Evolutionary conservation across 2,113 vertebrate genomes (phyloP), one percentile per base, ranked within the genome.

Genomic region (Anser cygnoides): DNA sequence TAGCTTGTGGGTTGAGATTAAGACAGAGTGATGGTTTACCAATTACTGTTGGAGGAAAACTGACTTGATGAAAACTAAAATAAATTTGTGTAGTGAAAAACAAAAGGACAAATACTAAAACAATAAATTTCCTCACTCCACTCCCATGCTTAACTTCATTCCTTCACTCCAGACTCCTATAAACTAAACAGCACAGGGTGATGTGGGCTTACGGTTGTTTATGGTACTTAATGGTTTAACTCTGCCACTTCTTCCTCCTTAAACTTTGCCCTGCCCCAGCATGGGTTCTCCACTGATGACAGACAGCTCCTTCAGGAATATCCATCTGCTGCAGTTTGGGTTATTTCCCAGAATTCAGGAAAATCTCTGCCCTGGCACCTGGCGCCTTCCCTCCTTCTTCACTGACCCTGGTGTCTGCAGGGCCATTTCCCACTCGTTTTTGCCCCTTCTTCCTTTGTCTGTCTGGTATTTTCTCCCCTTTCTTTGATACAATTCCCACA

Each of bases 171-270:
- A 58, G 26, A 33, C 11, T 54, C 41, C 37, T 5, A 2, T 2
- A n/a, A 5, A 61, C 3, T 0, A 0, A 79, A 52, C 18, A 50
- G 25, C 3, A 1, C 13, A 37, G 46, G 4, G 4, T 6, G 2
- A 9, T 35, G 28, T 16, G 7, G 12, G 13, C 3, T 13, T 75
- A 28, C 20, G 33, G 33, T 7, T 10, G 11, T 5, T 16, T 75
- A 28, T 22, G 39, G 16, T 35, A 67, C 5, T 9, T 2, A 13
- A 7, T 19, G 7, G 14, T 46, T 79, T 75, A 33, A 62, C 12
- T 55, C 59, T 31, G 3, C 4, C 39, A 21, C 21, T 11, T 87
- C 63, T 41, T 54, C 37, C 49, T 55, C 13, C 11, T 67, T n/a
- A 44, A 16, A 8, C 17, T 77, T 77, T 29, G 22, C 1, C 9